Conservation (phyloP, 2,888 invertebrate species). For the Drosophila buzzatii region DNA sequence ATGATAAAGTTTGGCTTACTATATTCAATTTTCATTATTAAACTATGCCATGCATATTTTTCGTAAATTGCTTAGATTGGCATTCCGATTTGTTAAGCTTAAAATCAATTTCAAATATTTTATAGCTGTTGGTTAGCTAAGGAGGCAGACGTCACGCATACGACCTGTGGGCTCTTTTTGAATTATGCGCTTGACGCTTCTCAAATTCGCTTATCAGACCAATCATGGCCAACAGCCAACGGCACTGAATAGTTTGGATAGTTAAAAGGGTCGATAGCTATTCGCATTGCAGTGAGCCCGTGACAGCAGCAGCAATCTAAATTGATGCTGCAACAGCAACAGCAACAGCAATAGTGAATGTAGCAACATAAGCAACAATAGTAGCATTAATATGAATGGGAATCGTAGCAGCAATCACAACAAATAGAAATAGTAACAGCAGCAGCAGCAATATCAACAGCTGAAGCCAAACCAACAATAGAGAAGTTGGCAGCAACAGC, state of each 20-base stretch:
- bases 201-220: constrained; percentile 40
- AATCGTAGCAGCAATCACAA: constrained; percentile 7
- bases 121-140: background rate
- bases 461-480: constrained; percentile 1
- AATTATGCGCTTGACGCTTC: constrained; percentile 25
- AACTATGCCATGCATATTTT: background rate
- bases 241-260: background rate
- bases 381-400: background rate
- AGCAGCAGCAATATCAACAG: constrained; percentile 35
- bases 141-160: constrained; percentile 25
- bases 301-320: constrained; percentile 1
- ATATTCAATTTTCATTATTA: background rate
- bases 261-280: constrained; percentile 22
- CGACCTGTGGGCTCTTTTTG: constrained; percentile 23
- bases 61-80: background rate
- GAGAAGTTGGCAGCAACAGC: constrained; percentile 30
- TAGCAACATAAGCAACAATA: constrained; percentile 31
- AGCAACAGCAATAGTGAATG: background rate
- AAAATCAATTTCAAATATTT: background rate
- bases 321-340: background rate
- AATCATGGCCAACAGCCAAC: constrained; percentile 28
- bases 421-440: background rate
- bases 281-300: constrained; percentile 59
- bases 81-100: background rate
- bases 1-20: background rate